Percentiles rank a stretch among this genome's conserved stretches.
Conservation (phyloP, 2,797 vertebrate genomes). For the Pelodytes ibericus region DNA sequence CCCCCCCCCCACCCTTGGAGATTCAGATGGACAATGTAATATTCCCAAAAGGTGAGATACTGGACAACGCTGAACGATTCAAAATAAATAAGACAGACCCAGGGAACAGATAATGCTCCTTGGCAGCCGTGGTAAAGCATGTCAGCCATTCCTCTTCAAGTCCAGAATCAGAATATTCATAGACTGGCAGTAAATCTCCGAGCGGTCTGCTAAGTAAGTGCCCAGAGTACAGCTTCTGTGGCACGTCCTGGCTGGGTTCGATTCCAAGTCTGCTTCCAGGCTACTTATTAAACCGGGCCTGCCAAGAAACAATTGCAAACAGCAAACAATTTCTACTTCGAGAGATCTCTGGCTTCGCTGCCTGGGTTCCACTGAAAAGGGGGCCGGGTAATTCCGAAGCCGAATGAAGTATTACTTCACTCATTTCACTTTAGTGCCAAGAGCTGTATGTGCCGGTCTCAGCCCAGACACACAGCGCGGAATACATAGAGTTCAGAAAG, state of each 20-base stretch:
- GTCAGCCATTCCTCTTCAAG: no score
- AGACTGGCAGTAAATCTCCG: background rate
- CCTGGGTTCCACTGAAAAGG: no score
- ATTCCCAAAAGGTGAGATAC: no score
- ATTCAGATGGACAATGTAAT: no score
- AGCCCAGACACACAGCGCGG: background rate
- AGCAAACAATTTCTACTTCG: background rate
- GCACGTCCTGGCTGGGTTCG: background rate
- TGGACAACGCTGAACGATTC: no score
- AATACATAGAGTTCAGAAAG: no score
- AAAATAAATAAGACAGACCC: no score
- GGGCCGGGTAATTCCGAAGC: constrained; percentile 9
- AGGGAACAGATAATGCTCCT: no score
- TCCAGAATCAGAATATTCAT: background rate
- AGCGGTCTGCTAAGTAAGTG: background rate
- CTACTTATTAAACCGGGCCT: background rate
- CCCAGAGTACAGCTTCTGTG: background rate
- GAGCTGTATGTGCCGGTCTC: background rate
- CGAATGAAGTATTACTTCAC: constrained; percentile 7
- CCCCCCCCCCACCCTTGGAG: no score
- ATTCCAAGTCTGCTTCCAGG: background rate
- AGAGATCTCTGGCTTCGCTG: background rate
- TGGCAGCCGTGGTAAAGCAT: no score
- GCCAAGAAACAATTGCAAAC: background rate
- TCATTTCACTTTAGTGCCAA: background rate